Percentiles rank a stretch among this genome's conserved stretches.
Conservation (phyloP, 23 tunicate genomes). For the Halocynthia aurantium region DNA sequence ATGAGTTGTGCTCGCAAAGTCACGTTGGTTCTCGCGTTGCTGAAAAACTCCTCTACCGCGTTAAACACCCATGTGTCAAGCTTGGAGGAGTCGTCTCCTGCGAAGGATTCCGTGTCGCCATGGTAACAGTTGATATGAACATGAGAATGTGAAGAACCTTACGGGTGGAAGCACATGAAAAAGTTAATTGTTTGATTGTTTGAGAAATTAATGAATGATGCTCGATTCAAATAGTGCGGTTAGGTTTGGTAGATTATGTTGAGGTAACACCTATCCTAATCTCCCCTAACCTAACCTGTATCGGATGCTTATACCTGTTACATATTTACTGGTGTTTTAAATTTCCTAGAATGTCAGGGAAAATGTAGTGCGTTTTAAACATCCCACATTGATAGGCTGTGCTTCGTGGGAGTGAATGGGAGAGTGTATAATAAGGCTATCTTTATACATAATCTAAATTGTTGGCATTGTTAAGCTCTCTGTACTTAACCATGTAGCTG, state of each 20-base stretch:
- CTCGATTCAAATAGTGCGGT: background rate
- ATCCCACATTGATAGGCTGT: too few species aligned
- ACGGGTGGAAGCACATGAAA: background rate
- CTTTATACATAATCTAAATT: background rate
- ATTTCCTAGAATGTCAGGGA: too few species aligned
- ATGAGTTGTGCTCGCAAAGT: slow-evolving; percentile 25
- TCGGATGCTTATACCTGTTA: slow-evolving; percentile 2
- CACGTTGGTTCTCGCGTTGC: slow-evolving; percentile 27
- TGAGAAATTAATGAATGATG: background rate
- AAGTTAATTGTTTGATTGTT: background rate
- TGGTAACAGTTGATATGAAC: slow-evolving; percentile 59
- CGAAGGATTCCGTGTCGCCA: slow-evolving; percentile 50
- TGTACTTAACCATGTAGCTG: too few species aligned
- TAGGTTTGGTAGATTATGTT: background rate
- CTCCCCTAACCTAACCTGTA: background rate
- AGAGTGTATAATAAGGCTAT: too few species aligned
- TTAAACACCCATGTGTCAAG: slow-evolving; percentile 91
- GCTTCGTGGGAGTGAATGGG: too few species aligned
- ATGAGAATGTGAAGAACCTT: slow-evolving; percentile 46
- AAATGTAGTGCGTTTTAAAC: too few species aligned
- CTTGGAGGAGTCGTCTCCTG: slow-evolving; percentile 57
- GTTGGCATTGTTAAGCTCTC: background rate
- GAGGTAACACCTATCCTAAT: background rate
- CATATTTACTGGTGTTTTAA: background rate
- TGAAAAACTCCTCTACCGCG: slow-evolving; percentile 43